These are phyloP conservation scores for Rotaria macrura DNA, from an alignment of 2,888 invertebrate species.

Conservation along the genomic window DNA sequence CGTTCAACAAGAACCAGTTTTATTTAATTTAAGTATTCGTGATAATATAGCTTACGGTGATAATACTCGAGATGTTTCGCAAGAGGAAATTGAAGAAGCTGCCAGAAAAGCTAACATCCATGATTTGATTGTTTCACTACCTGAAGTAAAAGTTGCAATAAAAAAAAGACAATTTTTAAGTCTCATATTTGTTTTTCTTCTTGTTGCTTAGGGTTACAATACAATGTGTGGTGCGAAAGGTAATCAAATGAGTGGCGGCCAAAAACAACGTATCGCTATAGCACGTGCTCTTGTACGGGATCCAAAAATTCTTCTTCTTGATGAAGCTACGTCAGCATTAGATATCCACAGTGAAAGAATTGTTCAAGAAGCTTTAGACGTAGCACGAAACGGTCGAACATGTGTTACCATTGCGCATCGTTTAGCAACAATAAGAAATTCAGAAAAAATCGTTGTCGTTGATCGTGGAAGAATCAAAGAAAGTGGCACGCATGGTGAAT, in stretches of 20 bases:
- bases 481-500: conserved; percentile 24
- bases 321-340: conserved; percentile 33
- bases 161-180: too few relatives aligned
- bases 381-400: conserved; percentile 25
- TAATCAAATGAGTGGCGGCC: conserved; percentile 30
- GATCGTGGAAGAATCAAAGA: conserved; percentile 25
- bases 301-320: conserved; percentile 27
- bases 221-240: conserved; percentile 28
- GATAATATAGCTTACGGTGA: conserved; percentile 77
- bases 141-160: background rate
- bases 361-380: conserved; percentile 30
- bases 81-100: conserved; percentile 24
- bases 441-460: conserved; percentile 26
- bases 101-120: conserved; percentile 30
- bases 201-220: background rate
- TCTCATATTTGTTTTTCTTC: too few relatives aligned
- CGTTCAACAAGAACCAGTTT: conserved; percentile 79
- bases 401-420: conserved; percentile 28
- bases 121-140: conserved; percentile 7
- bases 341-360: background rate
- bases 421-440: background rate
- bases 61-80: background rate
- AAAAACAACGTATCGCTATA: conserved; percentile 29
- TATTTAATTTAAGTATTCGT: conserved; percentile 74
- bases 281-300: conserved; percentile 27